Percentiles rank a stretch among this genome's conserved stretches.
Conservation (phyloP, 2,888 invertebrate species). For the Chrysopilus asiliformis region DNA sequence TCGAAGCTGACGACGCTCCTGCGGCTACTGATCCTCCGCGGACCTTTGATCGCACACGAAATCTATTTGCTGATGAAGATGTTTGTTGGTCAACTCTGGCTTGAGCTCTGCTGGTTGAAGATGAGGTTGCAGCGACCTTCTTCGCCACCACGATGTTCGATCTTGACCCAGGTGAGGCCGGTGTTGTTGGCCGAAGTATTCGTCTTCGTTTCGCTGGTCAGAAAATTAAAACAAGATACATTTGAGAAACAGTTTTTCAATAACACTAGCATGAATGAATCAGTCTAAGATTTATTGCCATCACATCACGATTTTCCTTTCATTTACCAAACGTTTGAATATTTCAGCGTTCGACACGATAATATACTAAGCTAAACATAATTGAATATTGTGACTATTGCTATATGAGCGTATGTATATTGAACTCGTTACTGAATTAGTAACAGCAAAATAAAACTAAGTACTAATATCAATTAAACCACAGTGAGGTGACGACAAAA, state of each 20-base stretch:
- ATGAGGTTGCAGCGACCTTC: conserved; percentile 21
- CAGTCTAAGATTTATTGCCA: too few species aligned
- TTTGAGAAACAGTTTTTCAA: too few species aligned
- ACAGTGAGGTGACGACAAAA: too few species aligned
- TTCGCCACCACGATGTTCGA: conserved; percentile 41
- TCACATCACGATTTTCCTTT: conserved; percentile 14
- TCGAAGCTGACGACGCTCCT: conserved; percentile 45
- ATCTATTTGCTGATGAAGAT: conserved; percentile 44
- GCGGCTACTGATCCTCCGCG: conserved; percentile 37
- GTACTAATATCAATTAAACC: too few species aligned
- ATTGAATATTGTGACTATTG: too few species aligned
- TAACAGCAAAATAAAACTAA: too few species aligned
- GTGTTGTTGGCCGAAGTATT: conserved; percentile 26
- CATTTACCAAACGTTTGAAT: too few species aligned
- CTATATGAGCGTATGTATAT: too few species aligned
- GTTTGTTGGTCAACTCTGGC: conserved; percentile 45
- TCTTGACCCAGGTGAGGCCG: conserved; percentile 37
- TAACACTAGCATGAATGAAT: too few species aligned
- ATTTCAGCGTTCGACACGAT: too few species aligned
- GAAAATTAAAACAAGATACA: neutral
- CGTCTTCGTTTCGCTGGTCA: conserved; percentile 30
- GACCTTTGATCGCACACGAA: conserved; percentile 46
- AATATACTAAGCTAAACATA: too few species aligned
- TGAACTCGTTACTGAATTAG: too few species aligned
- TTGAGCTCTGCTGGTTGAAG: conserved; percentile 22